Percentiles rank a stretch among this genome's conserved stretches.
Evolutionary conservation across 2,797 vertebrate genomes (phyloP).

Genomic region (Microhierax caerulescens): DNA sequence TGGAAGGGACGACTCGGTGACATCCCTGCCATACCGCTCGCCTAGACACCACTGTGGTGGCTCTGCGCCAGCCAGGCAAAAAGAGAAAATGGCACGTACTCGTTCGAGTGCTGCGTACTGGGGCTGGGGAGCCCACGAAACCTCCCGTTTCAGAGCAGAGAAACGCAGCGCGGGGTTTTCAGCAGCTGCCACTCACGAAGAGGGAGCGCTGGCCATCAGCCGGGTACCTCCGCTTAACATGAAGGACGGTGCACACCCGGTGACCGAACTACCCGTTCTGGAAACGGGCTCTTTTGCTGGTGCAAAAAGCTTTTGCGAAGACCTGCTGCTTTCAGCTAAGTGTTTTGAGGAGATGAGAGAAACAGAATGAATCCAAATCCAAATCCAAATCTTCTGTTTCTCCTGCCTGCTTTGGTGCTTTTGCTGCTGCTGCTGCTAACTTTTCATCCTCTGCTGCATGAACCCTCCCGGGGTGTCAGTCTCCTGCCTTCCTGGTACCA

Average conservation of each 20-base stretch:
- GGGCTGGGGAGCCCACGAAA: not conserved
- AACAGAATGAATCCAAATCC: not conserved
- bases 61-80: not conserved
- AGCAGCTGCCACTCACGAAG: not conserved
- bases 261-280: not conserved
- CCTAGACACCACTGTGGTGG: not conserved
- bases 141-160: not conserved
- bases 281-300: not conserved
- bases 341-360: not conserved
- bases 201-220: not conserved
- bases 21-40: not conserved
- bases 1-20: not conserved
- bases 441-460: not conserved
- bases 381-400: not conserved
- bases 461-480: not conserved
- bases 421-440: not conserved
- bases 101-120: not conserved
- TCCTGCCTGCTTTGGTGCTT: not conserved
- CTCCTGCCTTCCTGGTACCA: not conserved
- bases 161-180: not conserved
- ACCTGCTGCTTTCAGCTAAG: not conserved
- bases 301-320: not conserved
- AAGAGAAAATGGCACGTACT: not conserved
- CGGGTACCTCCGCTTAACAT: too few relatives aligned
- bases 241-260: not conserved